Conservation (phyloP, 2,797 vertebrate species). For the Centropyge bicolor region DNA sequence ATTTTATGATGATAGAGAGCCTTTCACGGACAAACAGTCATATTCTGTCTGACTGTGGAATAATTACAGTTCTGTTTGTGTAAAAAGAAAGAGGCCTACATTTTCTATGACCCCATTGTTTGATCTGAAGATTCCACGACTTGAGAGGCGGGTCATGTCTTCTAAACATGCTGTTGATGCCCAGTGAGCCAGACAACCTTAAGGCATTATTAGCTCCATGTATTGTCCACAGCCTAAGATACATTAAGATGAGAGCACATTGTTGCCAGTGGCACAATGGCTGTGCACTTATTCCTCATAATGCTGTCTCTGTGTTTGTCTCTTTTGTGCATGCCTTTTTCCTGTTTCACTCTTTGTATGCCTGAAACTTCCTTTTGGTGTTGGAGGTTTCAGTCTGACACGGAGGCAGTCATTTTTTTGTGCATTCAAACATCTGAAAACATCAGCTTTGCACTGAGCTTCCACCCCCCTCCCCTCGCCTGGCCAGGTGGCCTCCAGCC, state of each 20-base stretch:
- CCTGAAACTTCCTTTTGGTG: background rate
- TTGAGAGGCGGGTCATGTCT: constrained; percentile 1
- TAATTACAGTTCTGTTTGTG: constrained; percentile 30
- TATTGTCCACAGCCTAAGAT: constrained; percentile 25
- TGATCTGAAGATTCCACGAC: constrained; percentile 17
- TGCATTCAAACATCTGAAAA: constrained; percentile 45
- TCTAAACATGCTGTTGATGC: constrained; percentile 27
- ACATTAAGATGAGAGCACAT: constrained; percentile 28
- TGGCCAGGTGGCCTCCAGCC: constrained; percentile 51
- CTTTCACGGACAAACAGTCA: background rate
- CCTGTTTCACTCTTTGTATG: constrained; percentile 13
- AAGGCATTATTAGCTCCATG: constrained; percentile 45
- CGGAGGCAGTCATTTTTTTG: background rate
- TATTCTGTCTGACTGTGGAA: constrained; percentile 5
- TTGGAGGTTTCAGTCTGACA: constrained; percentile 21
- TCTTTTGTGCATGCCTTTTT: constrained; percentile 14
- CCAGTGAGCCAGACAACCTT: constrained; percentile 30
- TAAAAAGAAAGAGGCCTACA: constrained; percentile 30
- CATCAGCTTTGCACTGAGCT: constrained; percentile 38
- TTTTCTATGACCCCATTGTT: constrained; percentile 47
- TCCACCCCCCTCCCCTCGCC: background rate
- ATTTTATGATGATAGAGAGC: constrained; percentile 22
- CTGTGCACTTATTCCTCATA: constrained; percentile 7
- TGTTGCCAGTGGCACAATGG: constrained; percentile 31
- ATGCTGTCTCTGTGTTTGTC: constrained; percentile 1